Percentiles rank a stretch among this genome's conserved stretches.
phyloP scores from a whole-genome alignment of 2,888 invertebrate species.

The Xanthorhoe spadicearia region DNA sequence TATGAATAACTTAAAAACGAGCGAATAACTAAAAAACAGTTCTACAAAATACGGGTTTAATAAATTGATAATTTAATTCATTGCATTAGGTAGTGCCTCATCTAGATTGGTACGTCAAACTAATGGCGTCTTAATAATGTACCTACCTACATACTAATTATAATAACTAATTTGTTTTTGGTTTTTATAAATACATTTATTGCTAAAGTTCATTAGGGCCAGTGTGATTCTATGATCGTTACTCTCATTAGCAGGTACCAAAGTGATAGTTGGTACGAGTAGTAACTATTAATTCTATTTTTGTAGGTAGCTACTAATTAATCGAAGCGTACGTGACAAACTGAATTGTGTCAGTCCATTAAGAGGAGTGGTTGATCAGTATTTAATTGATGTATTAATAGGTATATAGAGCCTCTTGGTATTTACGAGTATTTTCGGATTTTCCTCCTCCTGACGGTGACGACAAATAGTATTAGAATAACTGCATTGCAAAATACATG shows the following conservation, averaged over 20 bases:
- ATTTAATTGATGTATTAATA: conserved; percentile 68
- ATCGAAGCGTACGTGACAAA: conserved; percentile 73
- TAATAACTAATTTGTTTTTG: conserved; percentile 57
- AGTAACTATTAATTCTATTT: conserved; percentile 31
- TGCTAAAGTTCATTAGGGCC: conserved; percentile 67
- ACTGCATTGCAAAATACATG: conserved; percentile 25
- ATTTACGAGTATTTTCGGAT: conserved; percentile 52
- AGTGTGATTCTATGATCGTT: conserved; percentile 63
- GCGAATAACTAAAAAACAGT: too few relatives aligned
- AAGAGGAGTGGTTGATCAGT: conserved; percentile 51
- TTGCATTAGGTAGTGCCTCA: conserved; percentile 51
- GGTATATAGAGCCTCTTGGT: conserved; percentile 48
- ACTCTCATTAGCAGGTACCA: conserved; percentile 57
- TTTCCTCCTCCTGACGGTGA: conserved; percentile 61
- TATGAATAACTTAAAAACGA: too few relatives aligned
- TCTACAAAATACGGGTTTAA: too few relatives aligned
- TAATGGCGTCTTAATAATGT: conserved; percentile 48
- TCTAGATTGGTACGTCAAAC: conserved; percentile 52
- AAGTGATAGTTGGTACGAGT: conserved; percentile 23
- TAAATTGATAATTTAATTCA: neutral
- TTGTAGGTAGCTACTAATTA: conserved; percentile 38
- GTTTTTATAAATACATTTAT: conserved; percentile 53
- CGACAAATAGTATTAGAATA: conserved; percentile 13
- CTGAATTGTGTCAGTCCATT: conserved; percentile 69
- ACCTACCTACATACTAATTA: neutral